phyloP scores from a whole-genome alignment of 2,888 invertebrate genomes.

The Platypus cylindrus region DNA sequence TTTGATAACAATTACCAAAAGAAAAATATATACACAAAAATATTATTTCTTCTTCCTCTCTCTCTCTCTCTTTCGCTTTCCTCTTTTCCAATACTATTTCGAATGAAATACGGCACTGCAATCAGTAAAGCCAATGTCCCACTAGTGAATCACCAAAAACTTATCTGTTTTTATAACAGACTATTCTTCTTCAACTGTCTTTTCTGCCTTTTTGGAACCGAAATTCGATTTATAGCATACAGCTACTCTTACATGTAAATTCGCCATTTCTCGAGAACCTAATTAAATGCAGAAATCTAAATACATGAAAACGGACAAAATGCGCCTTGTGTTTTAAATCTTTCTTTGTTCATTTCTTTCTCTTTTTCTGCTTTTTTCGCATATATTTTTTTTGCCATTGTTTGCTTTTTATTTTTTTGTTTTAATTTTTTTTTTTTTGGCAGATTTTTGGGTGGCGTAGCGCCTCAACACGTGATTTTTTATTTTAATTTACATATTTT shows the following conservation, averaged over 20 bases:
- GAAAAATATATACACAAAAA: too few species aligned
- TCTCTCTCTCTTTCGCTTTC: too few species aligned
- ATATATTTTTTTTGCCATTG: too few species aligned
- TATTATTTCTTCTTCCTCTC: too few species aligned
- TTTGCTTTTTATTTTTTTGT: too few species aligned
- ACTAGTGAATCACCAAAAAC: slow-evolving; percentile 27
- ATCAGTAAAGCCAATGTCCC: slow-evolving; percentile 19
- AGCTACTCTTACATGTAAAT: slow-evolving; percentile 23
- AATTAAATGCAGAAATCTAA: slow-evolving; percentile 23
- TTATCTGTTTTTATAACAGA: slow-evolving; percentile 24
- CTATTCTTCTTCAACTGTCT: slow-evolving; percentile 22
- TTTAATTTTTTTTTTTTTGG: too few species aligned
- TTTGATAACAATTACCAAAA: too few species aligned
- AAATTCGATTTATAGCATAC: slow-evolving; percentile 22
- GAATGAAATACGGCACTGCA: slow-evolving; percentile 2
- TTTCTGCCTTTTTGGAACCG: slow-evolving; percentile 13
- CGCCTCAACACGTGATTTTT: too few species aligned
- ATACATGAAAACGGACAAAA: slow-evolving; percentile 15
- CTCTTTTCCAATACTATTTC: too few species aligned
- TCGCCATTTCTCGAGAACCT: slow-evolving; percentile 18
- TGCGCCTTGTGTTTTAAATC: slow-evolving; percentile 11
- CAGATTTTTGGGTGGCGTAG: too few species aligned
- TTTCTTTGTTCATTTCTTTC: slow-evolving; percentile 7
- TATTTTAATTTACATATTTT: too few species aligned
- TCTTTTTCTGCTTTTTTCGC: slow-evolving; percentile 13